Percentiles rank a stretch among this genome's conserved stretches.
These are phyloP conservation scores for Tenebrio molitor DNA, from an alignment of 1,140 invertebrate species.

Conservation along the genomic window DNA sequence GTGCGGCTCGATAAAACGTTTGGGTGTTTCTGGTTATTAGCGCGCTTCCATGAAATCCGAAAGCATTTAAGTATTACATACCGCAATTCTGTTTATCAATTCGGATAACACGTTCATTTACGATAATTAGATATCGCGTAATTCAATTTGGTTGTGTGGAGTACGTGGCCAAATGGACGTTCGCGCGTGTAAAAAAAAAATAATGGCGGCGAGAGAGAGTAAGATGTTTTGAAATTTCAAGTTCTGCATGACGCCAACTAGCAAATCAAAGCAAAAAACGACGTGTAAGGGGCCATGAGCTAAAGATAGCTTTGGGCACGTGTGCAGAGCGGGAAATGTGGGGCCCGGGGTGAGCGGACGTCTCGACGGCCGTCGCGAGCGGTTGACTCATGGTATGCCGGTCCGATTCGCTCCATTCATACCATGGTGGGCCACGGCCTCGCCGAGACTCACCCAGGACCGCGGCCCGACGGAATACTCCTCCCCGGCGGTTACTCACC, in stretches of 20 bases:
- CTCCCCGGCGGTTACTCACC: conserved; percentile 52
- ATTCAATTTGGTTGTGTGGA: not conserved
- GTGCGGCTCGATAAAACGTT: not conserved
- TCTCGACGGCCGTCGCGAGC: conserved; percentile 50
- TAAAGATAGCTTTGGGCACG: conserved; percentile 63
- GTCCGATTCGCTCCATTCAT: conserved; percentile 3
- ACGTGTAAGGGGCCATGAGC: conserved; percentile 59
- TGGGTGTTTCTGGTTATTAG: not conserved
- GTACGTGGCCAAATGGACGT: no score
- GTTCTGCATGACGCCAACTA: conserved; percentile 43
- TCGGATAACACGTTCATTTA: not conserved
- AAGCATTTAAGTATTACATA: not conserved
- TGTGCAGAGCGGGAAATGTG: conserved; percentile 54
- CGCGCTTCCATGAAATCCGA: not conserved
- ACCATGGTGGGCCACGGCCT: conserved; percentile 4
- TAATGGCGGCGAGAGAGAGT: not conserved
- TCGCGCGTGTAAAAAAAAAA: no score
- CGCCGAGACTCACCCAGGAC: conserved; percentile 44
- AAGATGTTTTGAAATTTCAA: conserved; percentile 42
- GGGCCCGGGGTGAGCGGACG: conserved; percentile 54
- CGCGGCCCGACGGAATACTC: not conserved
- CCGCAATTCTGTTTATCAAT: not conserved
- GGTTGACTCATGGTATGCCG: conserved; percentile 54
- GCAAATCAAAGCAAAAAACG: conserved; percentile 56
- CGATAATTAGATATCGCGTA: not conserved